phyloP scores from a whole-genome alignment of 2,888 invertebrate species.

The Nineta flava region DNA sequence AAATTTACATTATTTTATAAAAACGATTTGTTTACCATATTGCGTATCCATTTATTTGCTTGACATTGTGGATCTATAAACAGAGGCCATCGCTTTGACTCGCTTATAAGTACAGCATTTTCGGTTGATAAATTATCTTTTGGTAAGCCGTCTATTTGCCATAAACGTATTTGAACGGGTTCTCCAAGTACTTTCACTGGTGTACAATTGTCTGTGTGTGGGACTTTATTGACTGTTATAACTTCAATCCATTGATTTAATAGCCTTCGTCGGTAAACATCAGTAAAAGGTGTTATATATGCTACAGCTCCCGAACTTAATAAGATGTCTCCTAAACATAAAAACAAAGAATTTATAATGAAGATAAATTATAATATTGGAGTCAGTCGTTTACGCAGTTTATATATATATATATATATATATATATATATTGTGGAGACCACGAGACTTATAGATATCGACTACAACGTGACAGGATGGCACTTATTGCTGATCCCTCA shows the following conservation, averaged over 20 bases:
- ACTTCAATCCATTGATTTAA: constrained; percentile 39
- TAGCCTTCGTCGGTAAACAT: constrained; percentile 39
- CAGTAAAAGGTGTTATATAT: constrained; percentile 65
- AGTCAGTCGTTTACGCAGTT: not conserved
- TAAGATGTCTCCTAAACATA: constrained; percentile 44
- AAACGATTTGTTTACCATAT: constrained; percentile 47
- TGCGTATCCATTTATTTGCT: constrained; percentile 83
- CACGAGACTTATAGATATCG: too few relatives aligned
- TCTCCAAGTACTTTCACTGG: constrained; percentile 57
- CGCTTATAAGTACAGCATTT: constrained; percentile 70
- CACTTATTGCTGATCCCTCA: too few relatives aligned
- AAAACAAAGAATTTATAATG: not conserved
- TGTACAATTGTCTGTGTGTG: constrained; percentile 49
- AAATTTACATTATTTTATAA: constrained; percentile 21
- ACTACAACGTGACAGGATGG: too few relatives aligned
- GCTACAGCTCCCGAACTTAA: constrained; percentile 57
- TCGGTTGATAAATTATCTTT: constrained; percentile 74
- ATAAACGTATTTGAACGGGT: constrained; percentile 55
- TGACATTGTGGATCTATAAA: constrained; percentile 89
- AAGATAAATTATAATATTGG: not conserved
- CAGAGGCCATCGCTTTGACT: constrained; percentile 75
- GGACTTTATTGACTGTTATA: constrained; percentile 35
- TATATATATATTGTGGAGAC: too few relatives aligned
- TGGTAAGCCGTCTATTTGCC: constrained; percentile 77
- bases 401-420: not conserved